Evolutionary conservation across 2,113 vertebrate genomes (phyloP).

Genomic region (Mobula birostris): DNA sequence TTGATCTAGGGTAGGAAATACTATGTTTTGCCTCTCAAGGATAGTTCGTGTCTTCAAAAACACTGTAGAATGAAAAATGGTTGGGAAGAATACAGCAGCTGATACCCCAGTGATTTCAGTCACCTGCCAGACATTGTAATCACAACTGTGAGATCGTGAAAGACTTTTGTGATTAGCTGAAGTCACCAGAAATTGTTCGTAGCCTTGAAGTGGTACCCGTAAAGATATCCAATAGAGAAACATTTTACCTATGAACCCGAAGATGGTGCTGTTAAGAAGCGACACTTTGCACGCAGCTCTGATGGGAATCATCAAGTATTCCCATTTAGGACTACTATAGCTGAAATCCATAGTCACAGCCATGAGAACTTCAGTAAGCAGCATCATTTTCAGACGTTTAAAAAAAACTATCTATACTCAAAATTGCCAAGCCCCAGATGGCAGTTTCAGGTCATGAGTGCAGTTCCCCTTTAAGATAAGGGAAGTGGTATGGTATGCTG

Average conservation of each 20-base stretch:
- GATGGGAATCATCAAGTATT: too few relatives aligned
- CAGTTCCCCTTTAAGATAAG: too few relatives aligned
- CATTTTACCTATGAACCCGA: not conserved
- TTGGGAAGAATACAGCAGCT: not conserved
- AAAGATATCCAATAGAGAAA: not conserved
- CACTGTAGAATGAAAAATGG: not conserved
- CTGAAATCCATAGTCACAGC: too few relatives aligned
- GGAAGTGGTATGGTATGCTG: too few relatives aligned
- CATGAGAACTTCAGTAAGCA: too few relatives aligned
- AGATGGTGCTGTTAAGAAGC: too few relatives aligned
- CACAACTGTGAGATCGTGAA: not conserved
- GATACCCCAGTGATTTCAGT: not conserved
- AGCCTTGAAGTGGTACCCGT: not conserved
- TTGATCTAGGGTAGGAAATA: not conserved
- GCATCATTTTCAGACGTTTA: too few relatives aligned
- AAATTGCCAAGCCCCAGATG: too few relatives aligned
- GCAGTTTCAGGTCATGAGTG: too few relatives aligned
- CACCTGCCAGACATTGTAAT: not conserved
- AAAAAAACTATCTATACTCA: too few relatives aligned
- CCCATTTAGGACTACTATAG: too few relatives aligned
- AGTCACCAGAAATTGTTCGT: not conserved
- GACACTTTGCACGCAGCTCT: too few relatives aligned
- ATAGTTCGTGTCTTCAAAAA: not conserved
- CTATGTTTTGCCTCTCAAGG: not conserved
- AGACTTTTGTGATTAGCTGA: not conserved